These are phyloP conservation scores for Bombyx mori DNA, from an alignment of 1,140 invertebrate species.

Conservation along the genomic window ASM3026992v2 NC_085128.1:5485501-5486000, in stretches of 20 bases:
- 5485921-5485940: constrained; percentile 66
- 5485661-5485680: constrained; percentile 60
- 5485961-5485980: constrained; percentile 68
- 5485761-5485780: constrained; percentile 56
- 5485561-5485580: no score
- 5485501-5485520: constrained; percentile 30
- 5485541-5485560: constrained; percentile 25
- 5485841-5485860: constrained; percentile 66
- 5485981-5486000: constrained; percentile 68
- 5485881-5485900: constrained; percentile 45
- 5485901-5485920: constrained; percentile 53
- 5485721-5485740: constrained; percentile 68
- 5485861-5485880: constrained; percentile 56
- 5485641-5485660: constrained; percentile 26
- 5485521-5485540: constrained; percentile 38
- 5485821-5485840: constrained; percentile 64
- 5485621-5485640: constrained; percentile 40
- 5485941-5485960: constrained; percentile 64
- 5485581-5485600: constrained; percentile 24
- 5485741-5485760: constrained; percentile 71
- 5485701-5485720: constrained; percentile 57
- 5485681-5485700: constrained; percentile 51
- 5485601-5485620: constrained; percentile 51
- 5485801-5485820: constrained; percentile 70
- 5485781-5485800: constrained; percentile 70